These are phyloP conservation scores for Propsilocerus akamusi DNA, from an alignment of 1,140 invertebrate species.

Conservation along the genomic window DNA sequence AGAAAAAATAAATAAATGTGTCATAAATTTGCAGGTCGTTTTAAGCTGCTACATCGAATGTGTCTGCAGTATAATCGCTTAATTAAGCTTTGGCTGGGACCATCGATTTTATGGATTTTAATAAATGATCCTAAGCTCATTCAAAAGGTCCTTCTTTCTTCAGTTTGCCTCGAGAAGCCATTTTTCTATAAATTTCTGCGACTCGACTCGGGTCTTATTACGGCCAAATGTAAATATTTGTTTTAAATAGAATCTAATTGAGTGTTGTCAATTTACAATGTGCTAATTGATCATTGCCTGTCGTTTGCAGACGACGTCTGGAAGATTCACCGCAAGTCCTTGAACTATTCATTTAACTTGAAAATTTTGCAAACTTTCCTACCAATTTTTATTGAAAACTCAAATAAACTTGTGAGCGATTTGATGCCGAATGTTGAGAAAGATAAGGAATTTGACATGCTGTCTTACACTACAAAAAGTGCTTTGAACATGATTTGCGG, in stretches of 20 bases:
- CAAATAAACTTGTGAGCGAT: not conserved
- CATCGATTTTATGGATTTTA: not conserved
- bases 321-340: not conserved
- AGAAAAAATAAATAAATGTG: not conserved
- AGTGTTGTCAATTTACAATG: not conserved
- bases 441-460: not conserved
- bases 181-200: not conserved
- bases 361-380: slow-evolving; percentile 4
- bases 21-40: not conserved
- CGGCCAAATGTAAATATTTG: not conserved
- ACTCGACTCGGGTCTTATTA: not conserved
- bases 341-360: slow-evolving; percentile 3
- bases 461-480: not conserved
- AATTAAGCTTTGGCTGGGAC: not conserved
- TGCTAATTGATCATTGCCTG: not conserved
- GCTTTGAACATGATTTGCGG: not conserved
- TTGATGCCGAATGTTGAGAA: not conserved
- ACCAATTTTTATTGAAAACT: slow-evolving; percentile 4
- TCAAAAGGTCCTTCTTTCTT: not conserved
- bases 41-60: not conserved
- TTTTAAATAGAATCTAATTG: not conserved
- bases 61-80: not conserved
- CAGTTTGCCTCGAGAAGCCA: not conserved
- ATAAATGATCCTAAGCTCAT: not conserved
- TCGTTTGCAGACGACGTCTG: not conserved